Evolutionary conservation across 2,797 vertebrate species (phyloP).

Genomic region (Myripristis murdjan): DNA sequence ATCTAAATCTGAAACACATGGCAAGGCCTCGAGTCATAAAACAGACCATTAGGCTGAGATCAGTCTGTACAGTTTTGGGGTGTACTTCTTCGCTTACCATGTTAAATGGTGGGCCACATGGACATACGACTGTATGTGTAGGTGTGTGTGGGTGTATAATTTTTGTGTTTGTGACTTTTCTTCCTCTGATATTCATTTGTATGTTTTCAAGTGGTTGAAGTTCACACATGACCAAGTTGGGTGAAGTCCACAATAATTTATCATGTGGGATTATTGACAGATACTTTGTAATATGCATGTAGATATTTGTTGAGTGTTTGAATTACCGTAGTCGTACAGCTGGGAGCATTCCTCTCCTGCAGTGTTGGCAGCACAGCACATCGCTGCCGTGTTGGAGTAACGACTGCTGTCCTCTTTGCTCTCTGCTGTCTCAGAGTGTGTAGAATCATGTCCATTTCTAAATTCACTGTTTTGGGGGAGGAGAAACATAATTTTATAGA

Average conservation of each 20-base stretch:
- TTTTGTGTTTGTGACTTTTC: constrained; percentile 1
- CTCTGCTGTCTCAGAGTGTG: rapidly evolving
- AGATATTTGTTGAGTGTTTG: neutral
- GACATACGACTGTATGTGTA: neutral
- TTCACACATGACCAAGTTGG: too few species aligned
- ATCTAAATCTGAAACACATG: constrained; percentile 65
- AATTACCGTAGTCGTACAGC: constrained; percentile 91
- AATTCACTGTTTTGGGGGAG: constrained; percentile 22
- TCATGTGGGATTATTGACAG: neutral
- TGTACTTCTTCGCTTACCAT: too few species aligned
- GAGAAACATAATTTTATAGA: neutral
- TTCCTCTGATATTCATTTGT: too few species aligned
- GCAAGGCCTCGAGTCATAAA: constrained; percentile 3
- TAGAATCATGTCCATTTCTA: rapidly evolving
- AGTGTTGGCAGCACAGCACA: constrained; percentile 91
- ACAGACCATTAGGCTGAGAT: neutral
- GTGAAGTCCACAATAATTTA: neutral
- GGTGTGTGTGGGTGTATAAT: neutral
- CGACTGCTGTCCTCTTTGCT: rapidly evolving
- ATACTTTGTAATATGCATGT: neutral
- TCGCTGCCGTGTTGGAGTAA: rapidly evolving
- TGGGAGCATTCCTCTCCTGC: constrained; percentile 89
- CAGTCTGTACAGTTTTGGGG: too few species aligned
- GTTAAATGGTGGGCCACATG: neutral
- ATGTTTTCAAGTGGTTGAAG: too few species aligned